These are phyloP conservation scores for Capitulum mitella DNA, from an alignment of 2,888 invertebrate genomes.

Conservation along the genomic window DNA sequence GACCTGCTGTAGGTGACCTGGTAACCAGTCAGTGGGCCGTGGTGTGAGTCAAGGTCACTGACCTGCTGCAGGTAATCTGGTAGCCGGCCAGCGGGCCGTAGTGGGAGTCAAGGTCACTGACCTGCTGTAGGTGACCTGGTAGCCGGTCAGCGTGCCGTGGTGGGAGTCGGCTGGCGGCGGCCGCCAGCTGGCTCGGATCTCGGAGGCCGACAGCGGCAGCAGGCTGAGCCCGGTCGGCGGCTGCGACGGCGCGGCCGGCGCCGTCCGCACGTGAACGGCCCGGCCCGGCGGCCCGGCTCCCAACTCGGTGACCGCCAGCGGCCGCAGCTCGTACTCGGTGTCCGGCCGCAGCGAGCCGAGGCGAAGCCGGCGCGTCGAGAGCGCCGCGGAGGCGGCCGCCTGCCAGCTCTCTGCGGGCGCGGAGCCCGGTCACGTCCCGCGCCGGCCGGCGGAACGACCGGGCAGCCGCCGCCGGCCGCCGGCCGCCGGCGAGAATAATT, in stretches of 20 bases:
- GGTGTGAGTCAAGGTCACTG: no score
- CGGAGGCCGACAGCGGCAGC: conserved; percentile 30
- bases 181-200: conserved; percentile 34
- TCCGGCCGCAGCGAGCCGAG: conserved; percentile 31
- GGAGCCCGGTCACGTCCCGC: no score
- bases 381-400: conserved; percentile 30
- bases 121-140: conserved; percentile 28
- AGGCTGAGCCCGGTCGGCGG: conserved; percentile 32
- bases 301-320: conserved; percentile 33
- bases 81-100: no score
- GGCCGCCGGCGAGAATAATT: no score
- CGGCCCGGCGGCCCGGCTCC: conserved; percentile 30
- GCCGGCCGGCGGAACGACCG: no score
- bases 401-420: neutral
- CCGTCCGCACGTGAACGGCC: conserved; percentile 29
- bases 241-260: conserved; percentile 32
- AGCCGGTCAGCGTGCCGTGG: conserved; percentile 34
- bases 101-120: neutral
- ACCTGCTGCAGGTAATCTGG: no score
- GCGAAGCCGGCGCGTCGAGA: conserved; percentile 26
- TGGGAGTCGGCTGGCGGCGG: conserved; percentile 31
- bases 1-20: no score
- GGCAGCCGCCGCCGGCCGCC: no score
- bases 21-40: no score
- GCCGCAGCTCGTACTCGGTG: conserved; percentile 31